Base-by-base conservation (phyloP, 2,888 invertebrate genomes). In the Prosapia bicincta region DNA sequence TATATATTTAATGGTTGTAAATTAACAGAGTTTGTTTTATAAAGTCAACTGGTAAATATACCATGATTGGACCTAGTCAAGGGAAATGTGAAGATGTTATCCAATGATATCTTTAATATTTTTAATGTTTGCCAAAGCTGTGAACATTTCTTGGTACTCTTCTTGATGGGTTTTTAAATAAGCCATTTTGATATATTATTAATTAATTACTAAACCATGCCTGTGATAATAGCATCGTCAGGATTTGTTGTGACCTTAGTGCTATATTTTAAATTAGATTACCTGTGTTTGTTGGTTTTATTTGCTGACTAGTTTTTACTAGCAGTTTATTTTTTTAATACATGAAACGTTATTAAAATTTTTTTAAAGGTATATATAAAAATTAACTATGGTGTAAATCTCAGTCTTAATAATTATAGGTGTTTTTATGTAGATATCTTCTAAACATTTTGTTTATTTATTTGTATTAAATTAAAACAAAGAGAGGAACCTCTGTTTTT, bases 151-250 rank as follows among this genome's bases (percentile, higher is more conserved):
- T 69, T 32, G 70, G 32, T 26, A 23, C 71, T 75, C 67, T 43
- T 66, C 70, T 32, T 28, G 32, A 67, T 38, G 38, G 38, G 38
- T 38, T 38, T 38, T 38, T 38, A 15, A 38, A 38, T 38, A 75
- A 75, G 66, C 75, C 71, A 28, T 75, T 75, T 75, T 75, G 72
- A 73, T 73, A 75, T 70, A 71, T 75, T 38, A 38, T 38, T 38
- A 38, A 28, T 28, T 69, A 74, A 74, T 70, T 70, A 70, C 70
- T 70, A 75, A 70, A 71, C 75, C 75, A 75, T n/a, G 75, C 75
- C 71, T 75, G 75, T 75, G 75, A 75, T 75, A 75, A 67, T 75
- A 75, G 71, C 71, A 38, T 75, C 75, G 71, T 71, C 75, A 75
- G 75, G 75, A 75, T 75, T 67, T 20, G 75, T 75, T 75, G 67